Evolutionary conservation across 2,113 vertebrate species (phyloP).

Genomic region (Anhinga anhinga): DNA sequence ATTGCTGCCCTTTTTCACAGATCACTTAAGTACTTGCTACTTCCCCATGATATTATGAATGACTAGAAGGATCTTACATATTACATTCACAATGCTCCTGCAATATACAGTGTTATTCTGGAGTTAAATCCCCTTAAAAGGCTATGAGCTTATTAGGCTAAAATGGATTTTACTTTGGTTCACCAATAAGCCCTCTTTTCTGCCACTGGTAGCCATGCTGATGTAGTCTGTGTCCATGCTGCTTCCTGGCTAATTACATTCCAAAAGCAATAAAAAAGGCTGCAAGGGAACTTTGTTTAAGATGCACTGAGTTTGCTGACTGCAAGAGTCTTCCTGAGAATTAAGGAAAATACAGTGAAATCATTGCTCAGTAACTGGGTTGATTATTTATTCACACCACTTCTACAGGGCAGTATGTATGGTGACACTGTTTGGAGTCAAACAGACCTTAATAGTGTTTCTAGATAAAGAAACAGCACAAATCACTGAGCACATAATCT

Average conservation of each 20-base stretch:
- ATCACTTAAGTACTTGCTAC: not conserved
- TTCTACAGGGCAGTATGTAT: not conserved
- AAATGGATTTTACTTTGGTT: not conserved
- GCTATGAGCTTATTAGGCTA: not conserved
- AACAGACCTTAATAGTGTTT: not conserved
- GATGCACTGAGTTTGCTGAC: not conserved
- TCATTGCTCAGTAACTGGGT: not conserved
- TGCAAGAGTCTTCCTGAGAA: not conserved
- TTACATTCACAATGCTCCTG: not conserved
- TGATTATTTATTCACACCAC: not conserved
- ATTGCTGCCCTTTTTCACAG: not conserved
- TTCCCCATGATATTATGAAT: not conserved
- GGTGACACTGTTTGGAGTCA: not conserved
- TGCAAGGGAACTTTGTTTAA: not conserved
- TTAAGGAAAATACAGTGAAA: not conserved
- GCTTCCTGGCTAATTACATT: not conserved
- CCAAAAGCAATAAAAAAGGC: constrained; percentile 11
- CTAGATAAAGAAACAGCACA: not conserved
- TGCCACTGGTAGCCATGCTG: not conserved
- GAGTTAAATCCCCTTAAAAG: not conserved
- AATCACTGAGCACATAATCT: not conserved
- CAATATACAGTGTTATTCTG: not conserved
- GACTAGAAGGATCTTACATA: not conserved
- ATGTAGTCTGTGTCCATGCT: not conserved
- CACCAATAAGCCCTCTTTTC: not conserved